Evolutionary conservation across 2,888 invertebrate genomes (phyloP), one percentile per base, ranked within the genome.

Genomic region (Drosophila setosimentum): DNA sequence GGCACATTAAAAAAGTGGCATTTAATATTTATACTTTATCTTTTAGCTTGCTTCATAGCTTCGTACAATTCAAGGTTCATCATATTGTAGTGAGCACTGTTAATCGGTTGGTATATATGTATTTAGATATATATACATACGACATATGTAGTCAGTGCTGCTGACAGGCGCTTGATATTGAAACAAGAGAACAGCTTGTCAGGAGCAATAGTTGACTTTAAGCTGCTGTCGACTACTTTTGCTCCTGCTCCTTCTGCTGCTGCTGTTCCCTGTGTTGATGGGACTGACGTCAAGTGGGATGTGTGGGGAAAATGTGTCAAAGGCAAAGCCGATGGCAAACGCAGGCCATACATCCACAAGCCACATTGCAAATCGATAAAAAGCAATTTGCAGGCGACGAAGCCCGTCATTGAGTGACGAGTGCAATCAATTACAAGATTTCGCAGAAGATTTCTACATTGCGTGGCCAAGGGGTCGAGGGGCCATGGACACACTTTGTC

Each of bases 341-440:
- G 59, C 64, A 68, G 68, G 67, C 83, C 45, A 45, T 45, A 7
- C 24, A 24, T 45, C 21, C 3, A 7, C 45, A 78, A 87, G 72
- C 80, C 73, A 67, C 82, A 79, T 79, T 78, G 60, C 62, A 68
- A 89, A 87, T 87, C 90, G 82, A 89, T 85, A 89, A 81, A 88
- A 87, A 87, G 76, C 83, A 81, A 83, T 87, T 89, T 82, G 73
- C 88, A 75, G 68, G 68, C 79, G 73, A 74, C 81, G 76, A 49
- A 65, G 73, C 54, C 71, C 60, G 72, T 63, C 74, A 82, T 70
- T 73, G 73, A 80, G 70, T 80, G 89, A 86, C 78, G 78, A 82
- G 74, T 81, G 88, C 83, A 88, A 88, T 89, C 87, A 83, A 88
- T 88, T 87, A 87, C 81, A 66, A 87, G 86, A 89, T 87, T 87